Conservation (phyloP, 2,113 vertebrate genomes). For the Hemicordylus capensis region DNA sequence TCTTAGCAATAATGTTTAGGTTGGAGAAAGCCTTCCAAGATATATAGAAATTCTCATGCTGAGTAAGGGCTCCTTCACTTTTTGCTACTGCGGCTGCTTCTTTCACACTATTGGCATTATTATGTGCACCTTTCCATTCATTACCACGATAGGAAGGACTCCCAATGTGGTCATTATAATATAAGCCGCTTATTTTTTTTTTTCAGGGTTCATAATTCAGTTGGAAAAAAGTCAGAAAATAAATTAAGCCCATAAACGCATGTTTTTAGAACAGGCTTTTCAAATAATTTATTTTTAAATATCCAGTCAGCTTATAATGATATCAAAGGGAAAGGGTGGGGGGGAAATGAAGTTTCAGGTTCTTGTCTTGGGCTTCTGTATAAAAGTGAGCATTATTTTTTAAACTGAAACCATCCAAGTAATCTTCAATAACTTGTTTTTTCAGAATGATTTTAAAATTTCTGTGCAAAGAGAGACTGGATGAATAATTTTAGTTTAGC, state of each 20-base stretch:
- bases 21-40: conserved; percentile 80
- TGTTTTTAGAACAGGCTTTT: conserved; percentile 71
- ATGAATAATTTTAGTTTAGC: conserved; percentile 61
- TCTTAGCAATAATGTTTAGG: conserved; percentile 83
- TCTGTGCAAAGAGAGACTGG: conserved; percentile 47
- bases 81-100: conserved; percentile 54
- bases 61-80: conserved; percentile 77
- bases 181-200: conserved; percentile 70
- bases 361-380: conserved; percentile 53
- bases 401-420: conserved; percentile 71
- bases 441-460: conserved; percentile 67
- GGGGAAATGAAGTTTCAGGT: conserved; percentile 63
- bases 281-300: conserved; percentile 74
- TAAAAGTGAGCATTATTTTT: conserved; percentile 77
- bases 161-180: conserved; percentile 78
- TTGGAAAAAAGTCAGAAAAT: conserved; percentile 71
- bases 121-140: conserved; percentile 68
- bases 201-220: conserved; percentile 77
- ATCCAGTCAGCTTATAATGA: conserved; percentile 60
- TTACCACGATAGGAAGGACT: conserved; percentile 56
- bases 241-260: conserved; percentile 64
- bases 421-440: conserved; percentile 63
- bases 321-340: conserved; percentile 53
- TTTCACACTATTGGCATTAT: conserved; percentile 73
- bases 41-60: conserved; percentile 81